Conservation (phyloP, 2,113 vertebrate species). For the Urocitellus parryii region DNA sequence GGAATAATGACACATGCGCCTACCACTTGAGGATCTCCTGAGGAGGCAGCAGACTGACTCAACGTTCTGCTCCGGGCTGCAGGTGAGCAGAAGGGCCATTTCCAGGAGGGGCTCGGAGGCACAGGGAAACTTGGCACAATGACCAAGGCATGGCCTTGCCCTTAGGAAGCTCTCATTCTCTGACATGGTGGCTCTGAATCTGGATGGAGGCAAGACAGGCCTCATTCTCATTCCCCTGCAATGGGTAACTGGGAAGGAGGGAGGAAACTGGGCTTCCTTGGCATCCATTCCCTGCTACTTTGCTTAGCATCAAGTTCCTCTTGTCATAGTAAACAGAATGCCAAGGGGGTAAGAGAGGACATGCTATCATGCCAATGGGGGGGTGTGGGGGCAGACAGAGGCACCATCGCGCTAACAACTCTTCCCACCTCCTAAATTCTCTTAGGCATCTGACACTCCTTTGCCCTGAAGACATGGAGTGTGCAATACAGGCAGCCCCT, state of each 20-base stretch:
- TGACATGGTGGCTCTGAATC: not conserved
- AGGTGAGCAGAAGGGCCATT: not conserved
- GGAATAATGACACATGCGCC: slow-evolving; percentile 36
- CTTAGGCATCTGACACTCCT: not conserved
- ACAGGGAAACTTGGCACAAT: not conserved
- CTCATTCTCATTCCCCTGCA: not conserved
- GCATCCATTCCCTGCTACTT: not conserved
- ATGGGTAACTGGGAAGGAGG: not conserved
- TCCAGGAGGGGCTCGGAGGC: not conserved
- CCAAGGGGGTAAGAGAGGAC: not conserved
- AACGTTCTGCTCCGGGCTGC: not conserved
- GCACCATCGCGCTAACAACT: not conserved
- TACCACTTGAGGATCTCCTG: not conserved
- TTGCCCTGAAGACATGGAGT: not conserved
- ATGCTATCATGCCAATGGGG: not conserved
- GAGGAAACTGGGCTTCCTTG: not conserved
- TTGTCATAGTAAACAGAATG: not conserved
- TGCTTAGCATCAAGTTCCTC: not conserved
- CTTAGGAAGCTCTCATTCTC: not conserved
- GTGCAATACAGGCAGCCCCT: not conserved
- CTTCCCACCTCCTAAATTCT: not conserved
- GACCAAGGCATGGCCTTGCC: not conserved
- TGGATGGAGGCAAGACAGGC: not conserved
- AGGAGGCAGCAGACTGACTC: not conserved
- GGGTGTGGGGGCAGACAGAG: not conserved